Percentiles rank a stretch among this genome's conserved stretches.
These are phyloP conservation scores for Vulpes vulpes DNA, from an alignment of 2,113 vertebrate genomes.

Conservation along the genomic window DNA sequence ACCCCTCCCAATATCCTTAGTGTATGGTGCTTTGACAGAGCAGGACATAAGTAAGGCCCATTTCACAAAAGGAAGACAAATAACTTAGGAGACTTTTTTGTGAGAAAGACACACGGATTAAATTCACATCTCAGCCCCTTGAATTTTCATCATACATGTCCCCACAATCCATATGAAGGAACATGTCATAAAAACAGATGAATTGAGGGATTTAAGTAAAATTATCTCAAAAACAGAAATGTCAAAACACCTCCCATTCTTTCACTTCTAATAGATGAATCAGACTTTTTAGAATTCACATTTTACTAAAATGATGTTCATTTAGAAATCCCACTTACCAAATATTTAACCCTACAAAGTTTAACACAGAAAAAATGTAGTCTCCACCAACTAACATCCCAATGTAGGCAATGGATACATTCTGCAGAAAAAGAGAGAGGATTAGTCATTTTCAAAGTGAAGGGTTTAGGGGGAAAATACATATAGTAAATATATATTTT, in stretches of 20 bases:
- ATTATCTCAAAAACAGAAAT: background rate
- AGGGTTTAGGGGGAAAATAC: background rate
- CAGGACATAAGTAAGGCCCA: background rate
- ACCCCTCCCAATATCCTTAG: background rate
- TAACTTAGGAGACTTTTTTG: background rate
- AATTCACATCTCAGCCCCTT: background rate
- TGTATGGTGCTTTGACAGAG: accelerated
- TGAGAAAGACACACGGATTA: background rate
- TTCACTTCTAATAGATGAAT: background rate
- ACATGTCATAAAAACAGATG: background rate
- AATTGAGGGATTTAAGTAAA: background rate
- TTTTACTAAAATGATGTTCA: constrained; percentile 60
- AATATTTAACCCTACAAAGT: constrained; percentile 96
- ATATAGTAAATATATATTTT: background rate
- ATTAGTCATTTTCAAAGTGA: background rate
- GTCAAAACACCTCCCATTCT: constrained; percentile 20
- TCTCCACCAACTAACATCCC: constrained; percentile 96
- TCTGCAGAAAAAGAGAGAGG: constrained; percentile 88
- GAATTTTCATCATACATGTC: background rate
- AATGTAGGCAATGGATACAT: constrained; percentile 94
- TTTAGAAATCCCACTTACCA: constrained; percentile 91
- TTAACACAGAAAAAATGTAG: constrained; percentile 94
- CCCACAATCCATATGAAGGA: background rate
- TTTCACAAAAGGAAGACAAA: background rate
- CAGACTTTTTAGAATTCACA: background rate